These are phyloP conservation scores for Chaetogeoica ovagalla DNA, from an alignment of 2,888 invertebrate genomes.

Conservation along the genomic window DNA sequence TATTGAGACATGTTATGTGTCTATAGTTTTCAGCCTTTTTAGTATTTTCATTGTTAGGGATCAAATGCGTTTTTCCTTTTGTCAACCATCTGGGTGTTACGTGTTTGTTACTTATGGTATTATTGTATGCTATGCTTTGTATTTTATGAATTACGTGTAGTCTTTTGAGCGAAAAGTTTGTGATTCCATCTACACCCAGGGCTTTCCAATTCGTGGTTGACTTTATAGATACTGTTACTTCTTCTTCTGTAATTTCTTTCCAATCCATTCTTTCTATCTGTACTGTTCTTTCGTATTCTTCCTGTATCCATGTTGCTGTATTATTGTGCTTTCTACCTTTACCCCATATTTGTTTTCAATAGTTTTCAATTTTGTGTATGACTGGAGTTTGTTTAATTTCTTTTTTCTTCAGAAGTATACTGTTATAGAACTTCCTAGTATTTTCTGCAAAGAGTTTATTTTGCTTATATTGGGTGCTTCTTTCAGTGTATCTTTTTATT, in stretches of 20 bases:
- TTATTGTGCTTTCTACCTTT: background rate
- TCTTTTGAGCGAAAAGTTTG: conserved; percentile 30
- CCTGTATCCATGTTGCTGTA: conserved; percentile 18
- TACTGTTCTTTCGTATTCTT: conserved; percentile 7
- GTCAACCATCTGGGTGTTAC: conserved; percentile 20
- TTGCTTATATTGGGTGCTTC: conserved; percentile 22
- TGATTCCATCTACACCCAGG: conserved; percentile 15
- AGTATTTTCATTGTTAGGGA: conserved; percentile 29
- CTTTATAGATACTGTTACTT: background rate
- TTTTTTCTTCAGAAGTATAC: background rate
- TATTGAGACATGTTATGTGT: conserved; percentile 27
- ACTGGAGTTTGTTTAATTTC: no score
- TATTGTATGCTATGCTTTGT: background rate
- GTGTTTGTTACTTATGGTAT: background rate
- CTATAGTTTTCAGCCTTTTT: no score
- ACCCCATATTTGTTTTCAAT: conserved; percentile 21
- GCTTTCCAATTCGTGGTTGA: conserved; percentile 32
- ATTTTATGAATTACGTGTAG: conserved; percentile 12
- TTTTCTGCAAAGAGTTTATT: conserved; percentile 12
- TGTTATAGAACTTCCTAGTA: no score
- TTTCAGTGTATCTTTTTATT: conserved; percentile 31
- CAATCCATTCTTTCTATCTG: conserved; percentile 4
- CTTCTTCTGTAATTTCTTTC: conserved; percentile 13
- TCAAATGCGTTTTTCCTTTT: conserved; percentile 20
- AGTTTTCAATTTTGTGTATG: conserved; percentile 15